These are phyloP conservation scores for Apotomis capreana DNA, from an alignment of 2,888 invertebrate species.

Conservation along the genomic window DNA sequence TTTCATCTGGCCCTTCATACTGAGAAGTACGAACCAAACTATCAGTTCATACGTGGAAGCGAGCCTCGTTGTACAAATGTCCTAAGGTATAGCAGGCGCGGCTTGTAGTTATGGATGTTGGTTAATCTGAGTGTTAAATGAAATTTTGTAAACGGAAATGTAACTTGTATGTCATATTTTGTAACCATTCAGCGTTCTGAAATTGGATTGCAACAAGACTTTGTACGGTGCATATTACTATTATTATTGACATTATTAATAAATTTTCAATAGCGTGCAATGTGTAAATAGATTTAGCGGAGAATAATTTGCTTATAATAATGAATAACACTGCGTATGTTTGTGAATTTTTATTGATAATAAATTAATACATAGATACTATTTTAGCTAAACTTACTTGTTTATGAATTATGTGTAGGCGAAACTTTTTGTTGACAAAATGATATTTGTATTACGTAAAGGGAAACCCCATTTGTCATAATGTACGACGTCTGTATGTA, in stretches of 20 bases:
- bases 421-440: conserved; percentile 10
- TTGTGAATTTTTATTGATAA: conserved; percentile 40
- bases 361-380: conserved; percentile 36
- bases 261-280: conserved; percentile 40
- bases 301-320: conserved; percentile 37
- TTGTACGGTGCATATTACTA: conserved; percentile 28
- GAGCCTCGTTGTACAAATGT: neutral
- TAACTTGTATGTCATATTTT: conserved; percentile 4
- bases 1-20: neutral
- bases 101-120: conserved; percentile 30
- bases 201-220: conserved; percentile 20
- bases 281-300: conserved; percentile 37
- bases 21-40: conserved; percentile 2
- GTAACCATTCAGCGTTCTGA: conserved; percentile 10
- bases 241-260: conserved; percentile 36
- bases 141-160: conserved; percentile 11
- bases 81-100: conserved; percentile 7
- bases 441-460: conserved; percentile 22
- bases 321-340: conserved; percentile 36
- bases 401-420: conserved; percentile 35
- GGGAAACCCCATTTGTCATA: conserved; percentile 23
- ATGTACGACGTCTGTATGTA: conserved; percentile 20
- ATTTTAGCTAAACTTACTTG: conserved; percentile 36
- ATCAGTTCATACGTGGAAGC: neutral
- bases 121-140: conserved; percentile 14